phyloP scores from a whole-genome alignment of 2,797 vertebrate genomes.

The Benthosema pterotum region DNA sequence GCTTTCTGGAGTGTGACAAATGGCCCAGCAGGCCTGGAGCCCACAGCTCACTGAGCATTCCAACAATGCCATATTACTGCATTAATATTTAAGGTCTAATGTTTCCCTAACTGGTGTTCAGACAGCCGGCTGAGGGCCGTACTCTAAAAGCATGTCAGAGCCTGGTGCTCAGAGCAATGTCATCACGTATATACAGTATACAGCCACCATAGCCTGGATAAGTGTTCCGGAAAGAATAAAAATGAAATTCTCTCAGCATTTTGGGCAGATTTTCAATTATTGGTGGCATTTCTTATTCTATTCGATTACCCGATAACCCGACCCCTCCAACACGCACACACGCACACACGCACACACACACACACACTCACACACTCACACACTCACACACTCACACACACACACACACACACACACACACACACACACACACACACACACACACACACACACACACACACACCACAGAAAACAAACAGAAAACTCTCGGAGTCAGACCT shows the following conservation, averaged over 20 bases:
- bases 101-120: constrained; percentile 77
- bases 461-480: too few species aligned
- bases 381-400: too few species aligned
- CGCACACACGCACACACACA: too few species aligned
- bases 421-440: too few species aligned
- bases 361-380: too few species aligned
- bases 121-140: constrained; percentile 62
- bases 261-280: not conserved
- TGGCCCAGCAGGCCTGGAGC: constrained; percentile 70
- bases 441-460: too few species aligned
- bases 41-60: constrained; percentile 75
- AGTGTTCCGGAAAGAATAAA: not conserved
- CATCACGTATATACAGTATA: too few species aligned
- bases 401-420: too few species aligned
- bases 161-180: constrained; percentile 34
- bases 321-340: not conserved
- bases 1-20: constrained; percentile 77
- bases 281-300: not conserved
- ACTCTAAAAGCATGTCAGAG: constrained; percentile 63
- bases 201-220: constrained; percentile 2
- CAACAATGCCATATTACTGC: constrained; percentile 81
- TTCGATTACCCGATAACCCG: not conserved
- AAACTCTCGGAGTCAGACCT: too few species aligned
- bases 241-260: not conserved
- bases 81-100: constrained; percentile 84